Evolutionary conservation across 1,140 invertebrate genomes (phyloP).

Genomic region (Vanessa atalanta): DNA sequence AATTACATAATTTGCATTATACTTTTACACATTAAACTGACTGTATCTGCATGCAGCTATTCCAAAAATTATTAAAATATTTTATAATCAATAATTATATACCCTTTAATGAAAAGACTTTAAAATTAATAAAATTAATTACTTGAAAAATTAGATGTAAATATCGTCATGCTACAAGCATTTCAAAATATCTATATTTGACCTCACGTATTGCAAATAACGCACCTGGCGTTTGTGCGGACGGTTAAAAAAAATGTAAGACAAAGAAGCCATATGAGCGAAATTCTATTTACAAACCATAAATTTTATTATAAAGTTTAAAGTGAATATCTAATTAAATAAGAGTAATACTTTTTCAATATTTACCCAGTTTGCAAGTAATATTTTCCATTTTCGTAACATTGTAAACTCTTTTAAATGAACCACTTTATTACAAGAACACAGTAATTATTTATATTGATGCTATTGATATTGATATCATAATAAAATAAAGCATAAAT

Average conservation of each 20-base stretch:
- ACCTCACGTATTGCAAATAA: neutral
- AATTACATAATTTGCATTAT: constrained; percentile 15
- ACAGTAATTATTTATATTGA: constrained; percentile 15
- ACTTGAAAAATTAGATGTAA: too few relatives aligned
- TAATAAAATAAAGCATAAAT: constrained; percentile 24
- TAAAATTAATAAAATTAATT: too few relatives aligned
- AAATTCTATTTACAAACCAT: neutral
- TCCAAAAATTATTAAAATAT: too few relatives aligned
- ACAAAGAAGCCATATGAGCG: constrained; percentile 2
- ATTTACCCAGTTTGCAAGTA: constrained; percentile 71
- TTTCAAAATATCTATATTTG: too few relatives aligned
- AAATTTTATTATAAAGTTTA: neutral
- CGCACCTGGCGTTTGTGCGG: constrained; percentile 31
- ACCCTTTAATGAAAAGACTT: too few relatives aligned
- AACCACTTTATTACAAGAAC: neutral
- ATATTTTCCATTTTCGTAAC: constrained; percentile 70
- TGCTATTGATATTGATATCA: neutral
- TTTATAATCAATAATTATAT: too few relatives aligned
- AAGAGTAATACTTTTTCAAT: neutral
- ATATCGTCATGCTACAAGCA: too few relatives aligned
- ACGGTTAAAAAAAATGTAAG: constrained; percentile 12
- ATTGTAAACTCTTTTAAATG: constrained; percentile 41
- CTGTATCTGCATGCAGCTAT: too few relatives aligned
- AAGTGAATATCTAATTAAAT: neutral
- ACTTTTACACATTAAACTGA: neutral